phyloP scores from a whole-genome alignment of 2,113 vertebrate genomes.

The Tragelaphus scriptus region DNA sequence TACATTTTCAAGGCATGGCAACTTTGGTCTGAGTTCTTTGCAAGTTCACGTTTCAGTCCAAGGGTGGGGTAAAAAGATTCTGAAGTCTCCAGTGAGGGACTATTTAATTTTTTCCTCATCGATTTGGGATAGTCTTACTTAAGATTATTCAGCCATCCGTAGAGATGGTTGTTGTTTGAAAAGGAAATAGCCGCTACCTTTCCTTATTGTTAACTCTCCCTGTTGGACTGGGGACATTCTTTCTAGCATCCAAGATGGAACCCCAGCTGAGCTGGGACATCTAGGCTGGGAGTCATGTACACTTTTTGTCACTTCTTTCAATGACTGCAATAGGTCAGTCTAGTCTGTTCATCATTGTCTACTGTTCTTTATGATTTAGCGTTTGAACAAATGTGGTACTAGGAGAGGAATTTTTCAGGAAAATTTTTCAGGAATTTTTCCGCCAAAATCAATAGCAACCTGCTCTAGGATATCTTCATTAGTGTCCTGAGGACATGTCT shows the following conservation, averaged over 20 bases:
- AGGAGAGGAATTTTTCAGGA: neutral
- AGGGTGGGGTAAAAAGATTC: neutral
- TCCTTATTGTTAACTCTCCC: neutral
- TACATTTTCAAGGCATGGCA: neutral
- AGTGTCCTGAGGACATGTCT: neutral
- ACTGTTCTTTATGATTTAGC: neutral
- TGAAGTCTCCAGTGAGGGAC: neutral
- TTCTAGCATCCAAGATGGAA: neutral
- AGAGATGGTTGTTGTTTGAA: neutral
- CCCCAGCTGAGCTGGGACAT: neutral
- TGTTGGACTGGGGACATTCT: neutral
- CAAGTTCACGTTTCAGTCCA: neutral
- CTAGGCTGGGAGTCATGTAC: neutral
- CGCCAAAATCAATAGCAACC: neutral
- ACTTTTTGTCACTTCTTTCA: neutral
- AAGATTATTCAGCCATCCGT: neutral
- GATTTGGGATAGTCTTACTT: neutral
- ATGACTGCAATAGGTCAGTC: neutral
- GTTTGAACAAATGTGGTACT: neutral
- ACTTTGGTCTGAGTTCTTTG: conserved; percentile 1
- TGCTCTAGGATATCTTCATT: neutral
- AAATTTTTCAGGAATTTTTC: neutral
- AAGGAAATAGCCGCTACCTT: neutral
- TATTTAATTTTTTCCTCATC: neutral
- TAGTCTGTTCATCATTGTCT: neutral